Conservation (phyloP, 2,797 vertebrate species). For the Siniperca scherzeri region DNA sequence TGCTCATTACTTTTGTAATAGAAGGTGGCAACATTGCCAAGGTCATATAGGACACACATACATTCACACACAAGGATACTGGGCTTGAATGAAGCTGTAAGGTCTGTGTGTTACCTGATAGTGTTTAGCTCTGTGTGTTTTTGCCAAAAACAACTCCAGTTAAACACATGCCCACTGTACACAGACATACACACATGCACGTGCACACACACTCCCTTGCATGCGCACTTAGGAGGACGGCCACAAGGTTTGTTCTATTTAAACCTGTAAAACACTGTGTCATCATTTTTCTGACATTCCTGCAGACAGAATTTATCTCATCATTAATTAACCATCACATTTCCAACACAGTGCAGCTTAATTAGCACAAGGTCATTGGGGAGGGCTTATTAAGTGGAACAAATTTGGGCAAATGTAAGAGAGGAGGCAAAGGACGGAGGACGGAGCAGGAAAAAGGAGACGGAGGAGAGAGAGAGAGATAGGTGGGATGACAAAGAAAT, state of each 20-base stretch:
- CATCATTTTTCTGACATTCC: constrained; percentile 99
- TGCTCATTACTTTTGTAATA: constrained; percentile 36
- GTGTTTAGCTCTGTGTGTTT: constrained; percentile 50
- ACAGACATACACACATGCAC: neutral
- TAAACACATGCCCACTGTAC: constrained; percentile 22
- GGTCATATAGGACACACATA: constrained; percentile 47
- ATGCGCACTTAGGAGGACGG: constrained; percentile 66
- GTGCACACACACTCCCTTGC: constrained; percentile 25
- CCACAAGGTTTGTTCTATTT: constrained; percentile 89
- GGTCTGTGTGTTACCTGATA: constrained; percentile 52
- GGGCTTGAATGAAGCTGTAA: constrained; percentile 34
- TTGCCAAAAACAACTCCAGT: constrained; percentile 47
- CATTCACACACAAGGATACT: constrained; percentile 10
- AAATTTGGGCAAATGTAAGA: constrained; percentile 97
- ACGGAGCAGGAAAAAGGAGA: constrained; percentile 32
- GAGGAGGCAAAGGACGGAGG: constrained; percentile 84
- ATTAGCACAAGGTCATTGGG: constrained; percentile 99
- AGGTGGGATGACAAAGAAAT: constrained; percentile 61
- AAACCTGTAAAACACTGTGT: constrained; percentile 97
- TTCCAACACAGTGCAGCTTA: constrained; percentile 98
- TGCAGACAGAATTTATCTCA: constrained; percentile 99
- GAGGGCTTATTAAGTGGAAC: constrained; percentile 99
- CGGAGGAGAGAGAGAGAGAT: constrained; percentile 16
- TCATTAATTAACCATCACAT: constrained; percentile 99
- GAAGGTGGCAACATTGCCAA: constrained; percentile 41